Evolutionary conservation across 2,797 vertebrate species (phyloP), one percentile per base, ranked within the genome.

Genomic region (Muscicapa striata): DNA sequence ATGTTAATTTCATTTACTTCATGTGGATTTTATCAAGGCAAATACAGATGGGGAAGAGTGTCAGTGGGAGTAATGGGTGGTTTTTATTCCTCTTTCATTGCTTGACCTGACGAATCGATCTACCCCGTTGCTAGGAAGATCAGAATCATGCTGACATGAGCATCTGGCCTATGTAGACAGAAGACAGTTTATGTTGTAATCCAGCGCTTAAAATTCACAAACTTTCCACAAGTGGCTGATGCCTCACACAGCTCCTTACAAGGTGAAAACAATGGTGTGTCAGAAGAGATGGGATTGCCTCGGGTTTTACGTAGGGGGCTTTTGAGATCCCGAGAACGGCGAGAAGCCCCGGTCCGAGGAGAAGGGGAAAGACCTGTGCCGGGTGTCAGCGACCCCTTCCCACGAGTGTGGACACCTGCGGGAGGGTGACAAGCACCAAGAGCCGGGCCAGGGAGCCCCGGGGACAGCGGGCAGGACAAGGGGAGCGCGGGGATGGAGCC

Each of bases 11-110:
- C n/a, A 68, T 87, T 93, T 38, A 16, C 58, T 88, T 78, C 76
- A n/a, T 9, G 30, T 64, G 74, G 87, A 62, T 81, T 90, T 91
- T 87, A 95, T 95, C 88, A 79, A 41, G 69, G 76, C 62, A 69
- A 69, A 73, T 57, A 51, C 74, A 88, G 87, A 93, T 45, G 76
- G 67, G 43, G 24, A 79, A 83, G 48, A 89, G 67, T 34, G 79
- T 67, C 41, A 72, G 49, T 45, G 46, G 69, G 72, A 87, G 72
- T 63, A 89, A 84, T 46, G 70, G 84, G 55, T 72, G 5, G 1
- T 0, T 36, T 93, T 87, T 74, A 55, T 74, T 73, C 55, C 76
- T 59, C 57, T 87, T 82, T 76, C 59, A 83, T 83, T 79, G 43
- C 87, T 45, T 61, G 79, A 85, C 76, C 85, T 84, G 54, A 51